Evolutionary conservation across 2,113 vertebrate species (phyloP), one percentile per base, ranked within the genome.

Genomic region (Hippoglossus stenolepis): DNA sequence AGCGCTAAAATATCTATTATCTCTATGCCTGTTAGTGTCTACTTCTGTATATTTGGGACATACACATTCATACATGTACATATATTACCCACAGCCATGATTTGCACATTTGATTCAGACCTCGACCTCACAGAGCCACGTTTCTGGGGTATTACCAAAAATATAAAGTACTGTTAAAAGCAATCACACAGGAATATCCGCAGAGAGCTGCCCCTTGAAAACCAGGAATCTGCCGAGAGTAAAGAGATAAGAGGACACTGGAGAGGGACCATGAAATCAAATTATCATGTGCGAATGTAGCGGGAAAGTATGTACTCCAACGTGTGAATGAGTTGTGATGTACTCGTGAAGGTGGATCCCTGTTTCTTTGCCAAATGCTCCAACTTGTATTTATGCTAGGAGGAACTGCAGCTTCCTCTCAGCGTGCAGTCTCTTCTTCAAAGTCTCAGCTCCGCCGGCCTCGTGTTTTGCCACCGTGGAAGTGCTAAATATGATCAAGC

Each of bases 401-500:
- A 51, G 47, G 47, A 66, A 70, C 28, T 60, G 14, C 8, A 58
- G 73, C 70, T 80, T 66, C 65, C 67, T 77, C 78, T 77, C 78
- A 79, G 77, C 66, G 0, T 70, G 64, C n/a, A 60, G 61, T 49
- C 58, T 81, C 77, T 23, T 28, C 75, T 67, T 76, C 35, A 74
- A 75, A 73, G 56, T 63, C 49, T 76, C 14, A 63, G 28, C 79
- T 76, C 61, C 35, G 58, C 56, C 24, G 6, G 57, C 12, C 4
- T 74, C 18, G 13, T 68, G 56, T 70, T 31, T 84, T 82, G 45
- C 69, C 75, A 62, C 62, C 51, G 49, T 56, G 26, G 38, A 75
- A 73, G 64, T 65, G n/a, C 21, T 70, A 74, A 64, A 51, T 70
- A 75, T 77, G 66, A 84, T 85, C 76, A 80, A 51, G 53, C 68